phyloP scores from a whole-genome alignment of 2,888 invertebrate species.

The Drosophila limbata region DNA sequence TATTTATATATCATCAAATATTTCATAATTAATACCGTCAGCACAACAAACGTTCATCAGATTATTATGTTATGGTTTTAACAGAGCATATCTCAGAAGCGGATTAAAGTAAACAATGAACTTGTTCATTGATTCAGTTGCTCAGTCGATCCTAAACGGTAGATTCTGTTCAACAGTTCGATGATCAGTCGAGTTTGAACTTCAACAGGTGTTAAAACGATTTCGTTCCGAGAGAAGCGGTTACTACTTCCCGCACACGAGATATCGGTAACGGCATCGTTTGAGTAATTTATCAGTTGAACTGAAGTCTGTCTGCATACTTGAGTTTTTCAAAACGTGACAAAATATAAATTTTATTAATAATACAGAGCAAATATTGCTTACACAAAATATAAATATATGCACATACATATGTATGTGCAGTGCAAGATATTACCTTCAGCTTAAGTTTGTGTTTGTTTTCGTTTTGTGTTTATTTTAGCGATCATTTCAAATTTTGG shows the following conservation, averaged over 20 bases:
- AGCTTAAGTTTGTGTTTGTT: conserved; percentile 61
- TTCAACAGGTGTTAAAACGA: conserved; percentile 77
- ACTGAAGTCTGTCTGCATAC: conserved; percentile 9
- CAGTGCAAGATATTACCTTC: conserved; percentile 47
- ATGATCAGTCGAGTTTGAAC: conserved; percentile 71
- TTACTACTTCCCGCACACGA: conserved; percentile 41
- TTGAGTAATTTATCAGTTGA: conserved; percentile 31
- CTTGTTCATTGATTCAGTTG: not conserved
- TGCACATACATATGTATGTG: conserved; percentile 20
- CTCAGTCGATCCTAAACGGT: not conserved
- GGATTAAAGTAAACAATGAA: not conserved
- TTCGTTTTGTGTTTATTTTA: conserved; percentile 75
- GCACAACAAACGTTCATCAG: not conserved
- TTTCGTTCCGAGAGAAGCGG: conserved; percentile 50
- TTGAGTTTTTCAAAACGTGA: conserved; percentile 31
- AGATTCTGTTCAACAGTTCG: conserved; percentile 25
- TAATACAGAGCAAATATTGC: conserved; percentile 34
- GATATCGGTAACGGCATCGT: conserved; percentile 55
- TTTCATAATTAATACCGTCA: not conserved
- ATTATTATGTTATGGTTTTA: not conserved
- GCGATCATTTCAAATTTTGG: conserved; percentile 67
- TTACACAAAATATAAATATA: conserved; percentile 17
- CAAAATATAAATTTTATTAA: conserved; percentile 25
- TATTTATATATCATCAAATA: too few species aligned
- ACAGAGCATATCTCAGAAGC: not conserved